Base-by-base conservation (phyloP, 1,140 invertebrate species). In the Drosophila punjabiensis region DNA sequence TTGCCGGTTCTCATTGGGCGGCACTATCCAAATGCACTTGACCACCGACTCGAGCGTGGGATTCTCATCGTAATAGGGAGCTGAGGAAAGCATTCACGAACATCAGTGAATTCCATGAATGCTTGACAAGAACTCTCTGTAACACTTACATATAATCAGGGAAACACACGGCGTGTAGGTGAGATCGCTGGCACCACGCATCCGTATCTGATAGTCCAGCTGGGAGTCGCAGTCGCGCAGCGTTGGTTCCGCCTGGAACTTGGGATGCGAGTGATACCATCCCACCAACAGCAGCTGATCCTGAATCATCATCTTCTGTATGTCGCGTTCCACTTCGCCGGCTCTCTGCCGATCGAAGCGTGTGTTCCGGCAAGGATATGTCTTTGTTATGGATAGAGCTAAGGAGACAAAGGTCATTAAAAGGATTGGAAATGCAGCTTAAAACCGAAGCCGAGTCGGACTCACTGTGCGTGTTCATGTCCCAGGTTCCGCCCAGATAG, bases 211-310 rank as follows among this genome's bases (percentile, higher is more conserved):
- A 94, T 99, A 98, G 82, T 98, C 98, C 63, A 99, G 94, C 93
- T 99, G 98, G 74, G 96, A 96, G 88, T 98, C 97, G 71, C 98
- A 97, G 93, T 99, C 98, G 50, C 97, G 94, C 1, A 99, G 93
- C 18, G 97, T 98, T 11, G 98, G 98, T 73, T 98, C 97, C 11
- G 98, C 97, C 75, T 97, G 95, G 69, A 97, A 96, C 47, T 96
- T 95, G 1, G 98, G 98, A 94, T 99, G 98, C n/a, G 97, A 98
- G 92, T 99, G 98, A 94, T 99, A 99, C 98, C 98, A 99, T 6
- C 98, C 98, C 37, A 99, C 96, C 11, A 99, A 94, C 32, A 95
- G 96, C 32, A 98, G 94, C 62, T 97, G 96, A 71, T 96, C 95
- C 85, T 95, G 96, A 89, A 98, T 96, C 94, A 99, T 97, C 52